These are phyloP conservation scores for Loxodonta africana DNA, from an alignment of 2,113 vertebrate species.

Conservation along the genomic window DNA sequence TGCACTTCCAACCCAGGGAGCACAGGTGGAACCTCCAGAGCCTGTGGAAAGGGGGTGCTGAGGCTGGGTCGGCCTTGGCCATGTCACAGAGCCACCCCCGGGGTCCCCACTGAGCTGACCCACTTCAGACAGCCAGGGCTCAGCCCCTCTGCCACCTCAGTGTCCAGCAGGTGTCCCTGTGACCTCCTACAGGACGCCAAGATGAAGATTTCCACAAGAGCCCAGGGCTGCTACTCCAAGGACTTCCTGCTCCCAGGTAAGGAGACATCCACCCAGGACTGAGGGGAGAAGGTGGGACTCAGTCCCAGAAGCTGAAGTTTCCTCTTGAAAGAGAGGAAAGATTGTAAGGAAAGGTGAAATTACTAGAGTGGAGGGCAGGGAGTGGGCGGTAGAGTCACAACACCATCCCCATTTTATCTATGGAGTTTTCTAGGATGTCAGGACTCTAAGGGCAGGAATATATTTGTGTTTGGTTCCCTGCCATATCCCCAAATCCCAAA, in stretches of 20 bases:
- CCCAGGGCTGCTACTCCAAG: not conserved
- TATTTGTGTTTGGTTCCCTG: not conserved
- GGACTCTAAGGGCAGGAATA: not conserved
- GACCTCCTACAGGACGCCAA: not conserved
- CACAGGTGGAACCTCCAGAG: not conserved
- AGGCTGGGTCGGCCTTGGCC: rapidly evolving
- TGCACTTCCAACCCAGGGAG: not conserved
- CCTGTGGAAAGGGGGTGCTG: not conserved
- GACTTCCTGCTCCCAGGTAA: slow-evolving; percentile 71
- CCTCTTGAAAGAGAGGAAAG: not conserved
- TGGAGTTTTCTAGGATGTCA: slow-evolving; percentile 43
- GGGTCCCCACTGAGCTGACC: not conserved
- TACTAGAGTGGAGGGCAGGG: not conserved
- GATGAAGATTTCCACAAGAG: not conserved
- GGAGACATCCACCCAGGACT: not conserved
- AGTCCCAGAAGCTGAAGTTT: not conserved
- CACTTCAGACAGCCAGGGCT: not conserved
- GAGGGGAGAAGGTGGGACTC: not conserved
- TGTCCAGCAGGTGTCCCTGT: not conserved
- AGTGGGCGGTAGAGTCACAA: not conserved
- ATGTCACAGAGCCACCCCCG: not conserved
- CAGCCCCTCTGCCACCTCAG: not conserved
- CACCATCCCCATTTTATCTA: not conserved
- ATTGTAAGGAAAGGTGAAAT: not conserved
- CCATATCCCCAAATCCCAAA: not conserved